Conservation (phyloP, 2,113 vertebrate genomes). For the Triplophysa dalaica region DNA sequence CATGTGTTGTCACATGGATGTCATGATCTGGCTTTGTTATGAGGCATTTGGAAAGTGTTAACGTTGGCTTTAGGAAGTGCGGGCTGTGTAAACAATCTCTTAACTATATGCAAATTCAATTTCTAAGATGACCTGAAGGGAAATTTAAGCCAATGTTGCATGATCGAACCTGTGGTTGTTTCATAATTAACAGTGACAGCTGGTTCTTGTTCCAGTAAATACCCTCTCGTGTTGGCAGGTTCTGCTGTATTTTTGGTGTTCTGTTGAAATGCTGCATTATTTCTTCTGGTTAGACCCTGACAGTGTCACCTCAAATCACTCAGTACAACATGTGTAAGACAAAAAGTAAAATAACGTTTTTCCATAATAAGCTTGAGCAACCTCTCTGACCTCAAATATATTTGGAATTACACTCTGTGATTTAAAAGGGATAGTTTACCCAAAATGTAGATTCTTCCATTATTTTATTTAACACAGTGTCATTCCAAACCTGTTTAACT, state of each 20-base stretch:
- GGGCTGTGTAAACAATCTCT: not conserved
- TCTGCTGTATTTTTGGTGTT: no score
- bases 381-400: no score
- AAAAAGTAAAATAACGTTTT: not conserved
- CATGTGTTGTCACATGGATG: no score
- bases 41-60: not conserved
- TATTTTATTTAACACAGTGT: no score
- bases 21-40: not conserved
- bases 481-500: no score
- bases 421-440: no score
- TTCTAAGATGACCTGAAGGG: not conserved
- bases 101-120: not conserved
- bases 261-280: not conserved
- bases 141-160: not conserved
- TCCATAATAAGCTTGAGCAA: no score
- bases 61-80: not conserved
- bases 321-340: not conserved
- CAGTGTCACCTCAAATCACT: not conserved
- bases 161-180: not conserved
- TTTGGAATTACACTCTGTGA: no score
- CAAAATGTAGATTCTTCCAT: no score
- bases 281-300: not conserved
- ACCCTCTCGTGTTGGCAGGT: no score
- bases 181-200: not conserved
- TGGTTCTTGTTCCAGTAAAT: not conserved